These are phyloP conservation scores for Dermatemys mawii DNA, from an alignment of 2,113 vertebrate genomes.

Conservation along the genomic window DNA sequence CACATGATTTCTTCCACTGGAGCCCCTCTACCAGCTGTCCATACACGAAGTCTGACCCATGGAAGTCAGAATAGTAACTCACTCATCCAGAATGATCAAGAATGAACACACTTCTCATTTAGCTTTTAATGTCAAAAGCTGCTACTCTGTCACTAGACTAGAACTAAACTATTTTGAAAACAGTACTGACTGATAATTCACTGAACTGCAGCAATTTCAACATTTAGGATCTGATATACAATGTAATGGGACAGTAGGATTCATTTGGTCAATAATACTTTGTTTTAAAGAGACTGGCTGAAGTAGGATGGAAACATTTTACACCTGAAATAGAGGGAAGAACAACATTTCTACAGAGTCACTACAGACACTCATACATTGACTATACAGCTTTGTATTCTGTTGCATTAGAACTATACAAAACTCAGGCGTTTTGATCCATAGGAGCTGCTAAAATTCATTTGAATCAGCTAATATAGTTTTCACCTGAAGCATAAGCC, in stretches of 20 bases:
- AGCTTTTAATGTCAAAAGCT: background rate
- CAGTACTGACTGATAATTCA: background rate
- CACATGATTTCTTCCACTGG: background rate
- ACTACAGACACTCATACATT: background rate
- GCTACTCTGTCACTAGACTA: background rate
- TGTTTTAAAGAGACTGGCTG: background rate
- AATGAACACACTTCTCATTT: background rate
- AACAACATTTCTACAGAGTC: rapidly evolving
- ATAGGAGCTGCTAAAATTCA: background rate
- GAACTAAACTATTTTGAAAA: background rate
- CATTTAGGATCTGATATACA: background rate
- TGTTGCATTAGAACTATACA: background rate
- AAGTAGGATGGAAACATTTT: background rate
- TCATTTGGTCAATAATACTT: background rate
- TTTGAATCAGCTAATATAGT: background rate
- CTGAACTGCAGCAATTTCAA: background rate
- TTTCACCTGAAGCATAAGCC: background rate
- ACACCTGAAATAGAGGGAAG: background rate
- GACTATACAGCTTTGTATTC: rapidly evolving
- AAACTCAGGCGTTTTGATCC: background rate
- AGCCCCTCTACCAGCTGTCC: background rate
- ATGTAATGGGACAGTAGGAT: background rate
- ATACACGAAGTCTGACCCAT: background rate
- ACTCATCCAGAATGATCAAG: background rate
- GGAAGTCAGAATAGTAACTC: background rate